Evolutionary conservation across 2,888 invertebrate species (phyloP).

Genomic region (Iselma pallidipennis): DNA sequence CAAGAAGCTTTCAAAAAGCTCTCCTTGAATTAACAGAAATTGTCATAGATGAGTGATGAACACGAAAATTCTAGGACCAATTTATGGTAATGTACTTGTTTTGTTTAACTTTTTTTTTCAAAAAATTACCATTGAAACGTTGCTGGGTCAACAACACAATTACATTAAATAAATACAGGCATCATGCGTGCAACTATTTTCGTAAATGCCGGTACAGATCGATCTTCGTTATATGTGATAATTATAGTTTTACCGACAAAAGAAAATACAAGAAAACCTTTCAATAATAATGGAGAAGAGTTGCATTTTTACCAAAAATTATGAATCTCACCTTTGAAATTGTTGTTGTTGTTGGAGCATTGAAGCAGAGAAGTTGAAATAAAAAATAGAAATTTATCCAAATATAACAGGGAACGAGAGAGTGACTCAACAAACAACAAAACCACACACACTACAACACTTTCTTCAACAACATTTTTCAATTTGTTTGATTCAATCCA

Average conservation of each 20-base stretch:
- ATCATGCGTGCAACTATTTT: neutral
- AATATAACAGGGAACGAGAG: too few species aligned
- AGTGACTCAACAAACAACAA: neutral
- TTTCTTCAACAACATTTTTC: neutral
- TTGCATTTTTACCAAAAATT: neutral
- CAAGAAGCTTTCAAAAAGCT: too few species aligned
- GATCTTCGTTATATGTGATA: neutral
- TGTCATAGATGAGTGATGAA: too few species aligned
- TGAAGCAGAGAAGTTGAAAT: too few species aligned
- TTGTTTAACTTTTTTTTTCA: too few species aligned
- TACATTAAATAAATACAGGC: neutral
- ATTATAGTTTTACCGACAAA: neutral
- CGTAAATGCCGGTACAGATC: neutral
- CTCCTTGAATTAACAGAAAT: too few species aligned
- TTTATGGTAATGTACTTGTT: too few species aligned
- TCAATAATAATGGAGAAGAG: neutral
- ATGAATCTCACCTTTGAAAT: too few species aligned
- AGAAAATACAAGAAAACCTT: neutral
- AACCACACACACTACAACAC: neutral
- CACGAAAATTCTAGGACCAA: too few species aligned
- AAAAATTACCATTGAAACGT: too few species aligned
- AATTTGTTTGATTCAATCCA: neutral
- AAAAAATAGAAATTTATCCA: too few species aligned
- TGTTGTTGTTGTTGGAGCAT: too few species aligned
- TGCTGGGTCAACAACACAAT: neutral